Percentiles rank a stretch among this genome's conserved stretches.
Evolutionary conservation across 2,888 invertebrate species (phyloP).

Genomic region (Pristionchus fissidentatus): DNA sequence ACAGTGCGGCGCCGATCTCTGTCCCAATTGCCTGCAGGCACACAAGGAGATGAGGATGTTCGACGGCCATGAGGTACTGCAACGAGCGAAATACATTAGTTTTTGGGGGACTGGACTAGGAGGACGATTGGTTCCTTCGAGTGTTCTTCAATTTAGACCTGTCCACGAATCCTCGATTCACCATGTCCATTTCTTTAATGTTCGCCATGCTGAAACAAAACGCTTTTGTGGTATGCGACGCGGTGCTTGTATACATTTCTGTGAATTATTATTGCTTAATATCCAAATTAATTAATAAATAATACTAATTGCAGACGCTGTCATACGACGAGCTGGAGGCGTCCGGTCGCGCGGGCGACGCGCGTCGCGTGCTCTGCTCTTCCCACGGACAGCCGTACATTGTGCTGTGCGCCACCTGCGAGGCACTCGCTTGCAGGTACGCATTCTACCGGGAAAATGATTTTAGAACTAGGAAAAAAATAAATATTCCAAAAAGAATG

Average conservation of each 20-base stretch:
- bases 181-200: no score
- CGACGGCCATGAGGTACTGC: conserved; percentile 85
- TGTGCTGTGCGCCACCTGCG: conserved; percentile 62
- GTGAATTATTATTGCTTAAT: no score
- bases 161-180: no score
- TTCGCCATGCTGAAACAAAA: no score
- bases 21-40: conserved; percentile 93
- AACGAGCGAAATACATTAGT: not conserved
- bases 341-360: conserved; percentile 52
- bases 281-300: no score
- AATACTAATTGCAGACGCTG: conserved; percentile 51
- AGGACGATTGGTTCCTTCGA: no score
- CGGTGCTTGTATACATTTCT: no score
- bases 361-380: conserved; percentile 59
- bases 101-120: not conserved
- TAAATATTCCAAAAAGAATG: no score
- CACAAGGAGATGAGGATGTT: conserved; percentile 97
- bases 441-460: no score
- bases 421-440: conserved; percentile 61
- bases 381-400: conserved; percentile 57
- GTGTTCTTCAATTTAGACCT: no score
- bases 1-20: conserved; percentile 93
- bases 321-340: conserved; percentile 58
- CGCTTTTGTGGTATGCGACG: no score
- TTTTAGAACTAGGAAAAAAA: no score